A percentile compares a stretch with the other conserved stretches of the same genome.
Conservation (phyloP, 2,888 invertebrate species). For the Hedya salicella region DNA sequence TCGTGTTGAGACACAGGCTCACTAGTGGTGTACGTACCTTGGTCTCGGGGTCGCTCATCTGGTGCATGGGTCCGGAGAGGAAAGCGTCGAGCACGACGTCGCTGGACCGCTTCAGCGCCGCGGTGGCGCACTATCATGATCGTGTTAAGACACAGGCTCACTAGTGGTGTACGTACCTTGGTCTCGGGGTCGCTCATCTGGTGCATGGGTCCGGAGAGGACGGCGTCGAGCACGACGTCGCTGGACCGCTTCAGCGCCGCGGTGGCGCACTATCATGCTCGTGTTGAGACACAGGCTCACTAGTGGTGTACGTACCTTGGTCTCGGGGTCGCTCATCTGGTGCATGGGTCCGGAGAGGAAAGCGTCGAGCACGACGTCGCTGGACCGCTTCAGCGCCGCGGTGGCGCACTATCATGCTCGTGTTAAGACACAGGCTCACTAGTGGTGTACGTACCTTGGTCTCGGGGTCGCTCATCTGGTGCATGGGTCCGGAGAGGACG, state of each 20-base stretch:
- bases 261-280: too few species aligned
- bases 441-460: too few species aligned
- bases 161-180: too few species aligned
- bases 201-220: constrained; percentile 74
- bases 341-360: constrained; percentile 76
- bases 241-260: constrained; percentile 58
- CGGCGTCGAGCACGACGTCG: constrained; percentile 64
- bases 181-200: constrained; percentile 77
- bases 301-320: too few species aligned
- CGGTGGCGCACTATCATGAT: constrained; percentile 79
- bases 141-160: too few species aligned
- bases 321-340: constrained; percentile 76
- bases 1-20: too few species aligned
- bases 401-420: too few species aligned
- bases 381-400: constrained; percentile 58
- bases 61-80: constrained; percentile 74
- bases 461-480: constrained; percentile 77
- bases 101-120: constrained; percentile 58
- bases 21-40: too few species aligned
- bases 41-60: constrained; percentile 74
- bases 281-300: too few species aligned
- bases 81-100: constrained; percentile 67
- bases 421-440: too few species aligned
- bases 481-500: constrained; percentile 75
- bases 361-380: constrained; percentile 62